Percentiles rank a stretch among this genome's conserved stretches.
Conservation (phyloP, 2,888 invertebrate species). For the Ceratothoa steindachneri region DNA sequence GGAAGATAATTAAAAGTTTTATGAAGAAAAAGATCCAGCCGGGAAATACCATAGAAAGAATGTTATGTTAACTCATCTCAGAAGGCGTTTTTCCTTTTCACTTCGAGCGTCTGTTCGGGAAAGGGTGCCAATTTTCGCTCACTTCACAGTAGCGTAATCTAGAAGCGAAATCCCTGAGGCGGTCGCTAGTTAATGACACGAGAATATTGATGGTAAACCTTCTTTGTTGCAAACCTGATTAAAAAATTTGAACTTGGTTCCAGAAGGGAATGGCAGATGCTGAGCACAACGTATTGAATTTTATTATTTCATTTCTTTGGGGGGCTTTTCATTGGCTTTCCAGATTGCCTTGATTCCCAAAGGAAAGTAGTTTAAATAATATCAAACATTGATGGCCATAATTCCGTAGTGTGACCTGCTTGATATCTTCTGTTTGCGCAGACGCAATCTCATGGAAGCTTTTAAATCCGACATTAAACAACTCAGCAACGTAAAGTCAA, state of each 20-base stretch:
- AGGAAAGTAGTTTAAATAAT: slow-evolving; percentile 1
- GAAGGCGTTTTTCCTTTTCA: not conserved
- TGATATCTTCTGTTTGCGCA: no score
- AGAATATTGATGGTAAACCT: slow-evolving; percentile 44
- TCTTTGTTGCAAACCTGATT: slow-evolving; percentile 45
- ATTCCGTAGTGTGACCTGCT: no score
- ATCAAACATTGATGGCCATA: not conserved
- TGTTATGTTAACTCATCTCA: no score
- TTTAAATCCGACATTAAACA: no score
- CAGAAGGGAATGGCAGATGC: not conserved
- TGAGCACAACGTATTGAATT: not conserved
- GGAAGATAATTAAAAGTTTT: no score
- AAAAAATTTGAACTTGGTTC: slow-evolving; percentile 37
- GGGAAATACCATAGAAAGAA: no score
- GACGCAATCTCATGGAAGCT: no score
- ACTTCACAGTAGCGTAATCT: slow-evolving; percentile 18
- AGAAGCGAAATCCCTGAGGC: slow-evolving; percentile 34
- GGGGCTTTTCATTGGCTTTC: not conserved
- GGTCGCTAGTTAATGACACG: slow-evolving; percentile 38
- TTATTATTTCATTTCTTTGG: slow-evolving; percentile 4
- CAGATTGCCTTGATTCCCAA: not conserved
- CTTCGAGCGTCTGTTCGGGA: not conserved
- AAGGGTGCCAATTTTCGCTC: not conserved
- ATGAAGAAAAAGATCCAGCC: no score
- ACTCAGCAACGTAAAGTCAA: no score